These are phyloP conservation scores for Anomalospiza imberbis DNA, from an alignment of 2,797 vertebrate genomes.

Conservation along the genomic window DNA sequence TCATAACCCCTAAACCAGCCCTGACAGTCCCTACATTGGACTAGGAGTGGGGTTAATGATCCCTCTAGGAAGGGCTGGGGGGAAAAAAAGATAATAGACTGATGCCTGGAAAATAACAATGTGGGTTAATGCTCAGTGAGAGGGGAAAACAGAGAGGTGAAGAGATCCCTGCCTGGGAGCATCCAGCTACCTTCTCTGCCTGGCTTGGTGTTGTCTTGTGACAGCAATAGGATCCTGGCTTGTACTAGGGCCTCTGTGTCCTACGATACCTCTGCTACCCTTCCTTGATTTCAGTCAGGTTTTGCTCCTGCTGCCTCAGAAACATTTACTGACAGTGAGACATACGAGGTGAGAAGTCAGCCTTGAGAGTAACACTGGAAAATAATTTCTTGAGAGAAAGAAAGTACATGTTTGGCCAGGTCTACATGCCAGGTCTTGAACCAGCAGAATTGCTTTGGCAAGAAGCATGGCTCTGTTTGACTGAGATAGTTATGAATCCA, in stretches of 20 bases:
- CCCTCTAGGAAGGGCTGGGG: background rate
- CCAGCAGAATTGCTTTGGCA: slow-evolving; percentile 5
- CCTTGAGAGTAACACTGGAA: background rate
- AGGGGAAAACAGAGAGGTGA: background rate
- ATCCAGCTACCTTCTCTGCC: background rate
- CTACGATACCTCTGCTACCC: background rate
- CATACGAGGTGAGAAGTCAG: background rate
- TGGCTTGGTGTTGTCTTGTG: background rate
- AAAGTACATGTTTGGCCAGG: background rate
- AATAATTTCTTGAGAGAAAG: background rate
- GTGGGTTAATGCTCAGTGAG: background rate
- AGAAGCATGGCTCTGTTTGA: background rate
- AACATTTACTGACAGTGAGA: background rate
- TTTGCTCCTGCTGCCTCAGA: background rate
- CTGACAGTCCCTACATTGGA: background rate
- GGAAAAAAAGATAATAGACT: background rate
- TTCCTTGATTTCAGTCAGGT: background rate
- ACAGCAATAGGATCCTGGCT: background rate
- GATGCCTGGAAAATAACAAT: background rate
- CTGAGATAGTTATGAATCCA: background rate
- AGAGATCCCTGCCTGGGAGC: background rate
- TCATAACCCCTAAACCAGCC: background rate
- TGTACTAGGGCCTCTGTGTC: background rate
- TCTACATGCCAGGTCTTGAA: slow-evolving; percentile 28
- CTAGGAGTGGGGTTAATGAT: background rate